Conservation (phyloP, 2,888 invertebrate genomes). For the Anagyrus pseudococci region DNA sequence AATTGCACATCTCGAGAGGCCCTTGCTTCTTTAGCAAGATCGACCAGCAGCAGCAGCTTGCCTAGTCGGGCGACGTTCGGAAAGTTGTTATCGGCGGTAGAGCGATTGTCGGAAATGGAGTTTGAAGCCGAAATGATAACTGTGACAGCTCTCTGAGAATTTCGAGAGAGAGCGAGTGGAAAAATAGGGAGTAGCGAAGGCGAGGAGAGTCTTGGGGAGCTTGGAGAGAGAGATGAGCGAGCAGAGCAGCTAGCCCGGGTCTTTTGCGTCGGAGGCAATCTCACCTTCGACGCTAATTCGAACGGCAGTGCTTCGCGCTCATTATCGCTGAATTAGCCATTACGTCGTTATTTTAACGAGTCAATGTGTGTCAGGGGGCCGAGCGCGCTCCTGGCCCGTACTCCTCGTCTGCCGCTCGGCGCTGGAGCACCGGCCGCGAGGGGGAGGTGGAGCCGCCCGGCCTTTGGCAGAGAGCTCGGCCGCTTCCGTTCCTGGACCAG, state of each 20-base stretch:
- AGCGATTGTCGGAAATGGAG: too few species aligned
- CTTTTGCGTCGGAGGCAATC: too few species aligned
- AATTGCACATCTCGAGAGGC: too few species aligned
- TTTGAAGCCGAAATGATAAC: too few species aligned
- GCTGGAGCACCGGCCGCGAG: background rate
- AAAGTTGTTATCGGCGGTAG: too few species aligned
- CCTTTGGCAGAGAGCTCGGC: slow-evolving; percentile 35
- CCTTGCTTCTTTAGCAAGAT: too few species aligned
- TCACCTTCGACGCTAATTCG: slow-evolving; percentile 62
- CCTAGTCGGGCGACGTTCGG: background rate
- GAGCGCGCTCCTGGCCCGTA: slow-evolving; percentile 28
- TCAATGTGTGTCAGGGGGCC: slow-evolving; percentile 62
- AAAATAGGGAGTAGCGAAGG: too few species aligned
- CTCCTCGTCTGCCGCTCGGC: background rate
- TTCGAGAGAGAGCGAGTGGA: too few species aligned
- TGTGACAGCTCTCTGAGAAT: too few species aligned
- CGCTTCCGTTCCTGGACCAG: slow-evolving; percentile 4
- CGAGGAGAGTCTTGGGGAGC: too few species aligned
- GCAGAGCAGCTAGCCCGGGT: too few species aligned
- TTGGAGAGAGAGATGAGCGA: too few species aligned
- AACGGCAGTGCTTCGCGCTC: slow-evolving; percentile 58
- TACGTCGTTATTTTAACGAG: slow-evolving; percentile 63
- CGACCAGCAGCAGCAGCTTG: background rate
- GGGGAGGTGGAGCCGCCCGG: background rate
- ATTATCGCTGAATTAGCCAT: slow-evolving; percentile 62